Conservation (phyloP, 2,113 vertebrate genomes). For the Ginglymostoma cirratum region DNA sequence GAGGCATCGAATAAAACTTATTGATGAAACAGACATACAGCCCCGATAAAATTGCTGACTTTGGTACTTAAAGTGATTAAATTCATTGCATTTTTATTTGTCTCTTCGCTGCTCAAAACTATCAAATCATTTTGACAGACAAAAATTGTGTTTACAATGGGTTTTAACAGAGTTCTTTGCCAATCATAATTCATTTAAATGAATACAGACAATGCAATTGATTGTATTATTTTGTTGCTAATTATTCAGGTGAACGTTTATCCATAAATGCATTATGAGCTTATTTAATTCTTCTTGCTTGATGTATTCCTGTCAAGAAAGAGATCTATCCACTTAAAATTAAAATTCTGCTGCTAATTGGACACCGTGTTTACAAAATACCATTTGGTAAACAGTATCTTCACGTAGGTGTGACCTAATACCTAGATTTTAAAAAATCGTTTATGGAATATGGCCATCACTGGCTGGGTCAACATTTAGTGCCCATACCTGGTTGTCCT, state of each 20-base stretch:
- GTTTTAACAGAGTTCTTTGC: conserved; percentile 19
- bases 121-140: conserved; percentile 27
- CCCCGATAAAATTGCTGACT: conserved; percentile 24
- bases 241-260: neutral
- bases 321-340: neutral
- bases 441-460: too few relatives aligned
- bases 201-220: conserved; percentile 3
- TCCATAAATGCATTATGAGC: conserved; percentile 10
- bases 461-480: too few relatives aligned
- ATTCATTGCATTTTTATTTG: conserved; percentile 25
- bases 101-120: neutral
- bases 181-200: neutral
- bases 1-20: neutral
- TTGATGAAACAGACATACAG: conserved; percentile 7
- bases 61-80: conserved; percentile 30
- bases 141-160: conserved; percentile 16
- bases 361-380: neutral
- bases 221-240: conserved; percentile 7
- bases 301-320: conserved; percentile 7
- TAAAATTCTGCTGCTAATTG: neutral
- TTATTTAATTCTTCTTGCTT: conserved; percentile 1
- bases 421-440: neutral
- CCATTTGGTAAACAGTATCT: neutral
- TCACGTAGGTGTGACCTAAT: neutral
- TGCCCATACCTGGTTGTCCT: too few relatives aligned